A percentile compares a stretch with the other conserved stretches of the same genome.
phyloP scores from a whole-genome alignment of 2,797 vertebrate genomes.

The Apogon hyalosoma region DNA sequence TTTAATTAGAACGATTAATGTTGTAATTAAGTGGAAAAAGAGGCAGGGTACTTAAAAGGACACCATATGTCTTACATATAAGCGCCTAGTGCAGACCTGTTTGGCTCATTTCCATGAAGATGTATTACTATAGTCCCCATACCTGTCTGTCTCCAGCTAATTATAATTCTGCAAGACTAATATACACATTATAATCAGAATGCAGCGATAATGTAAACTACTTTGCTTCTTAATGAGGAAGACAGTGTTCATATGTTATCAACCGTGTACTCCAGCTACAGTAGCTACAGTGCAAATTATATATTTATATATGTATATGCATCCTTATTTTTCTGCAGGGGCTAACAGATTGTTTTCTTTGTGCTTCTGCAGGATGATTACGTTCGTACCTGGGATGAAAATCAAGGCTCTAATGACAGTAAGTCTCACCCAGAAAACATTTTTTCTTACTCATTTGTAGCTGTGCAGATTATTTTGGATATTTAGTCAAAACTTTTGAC shows the following conservation, averaged over 20 bases:
- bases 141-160: conserved; percentile 56
- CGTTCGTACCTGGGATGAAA: conserved; percentile 96
- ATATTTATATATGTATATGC: too few species aligned
- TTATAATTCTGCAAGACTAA: conserved; percentile 57
- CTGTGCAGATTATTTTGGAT: background rate
- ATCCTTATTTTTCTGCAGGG: conserved; percentile 8
- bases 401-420: conserved; percentile 94
- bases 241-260: conserved; percentile 37
- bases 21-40: conserved; percentile 61
- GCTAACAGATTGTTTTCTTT: conserved; percentile 44
- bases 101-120: conserved; percentile 67
- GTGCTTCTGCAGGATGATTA: conserved; percentile 91
- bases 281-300: background rate
- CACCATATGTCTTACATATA: conserved; percentile 60
- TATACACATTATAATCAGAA: conserved; percentile 55
- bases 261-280: conserved; percentile 17
- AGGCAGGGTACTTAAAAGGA: conserved; percentile 39
- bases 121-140: conserved; percentile 22
- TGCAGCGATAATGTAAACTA: conserved; percentile 52
- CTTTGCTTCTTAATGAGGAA: conserved; percentile 33
- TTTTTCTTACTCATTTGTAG: background rate
- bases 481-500: background rate
- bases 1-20: conserved; percentile 69
- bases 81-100: conserved; percentile 42
- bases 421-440: conserved; percentile 69